These are phyloP conservation scores for Schizopygopsis pylzovi DNA, from an alignment of 2,797 vertebrate species.

Conservation along the genomic window DNA sequence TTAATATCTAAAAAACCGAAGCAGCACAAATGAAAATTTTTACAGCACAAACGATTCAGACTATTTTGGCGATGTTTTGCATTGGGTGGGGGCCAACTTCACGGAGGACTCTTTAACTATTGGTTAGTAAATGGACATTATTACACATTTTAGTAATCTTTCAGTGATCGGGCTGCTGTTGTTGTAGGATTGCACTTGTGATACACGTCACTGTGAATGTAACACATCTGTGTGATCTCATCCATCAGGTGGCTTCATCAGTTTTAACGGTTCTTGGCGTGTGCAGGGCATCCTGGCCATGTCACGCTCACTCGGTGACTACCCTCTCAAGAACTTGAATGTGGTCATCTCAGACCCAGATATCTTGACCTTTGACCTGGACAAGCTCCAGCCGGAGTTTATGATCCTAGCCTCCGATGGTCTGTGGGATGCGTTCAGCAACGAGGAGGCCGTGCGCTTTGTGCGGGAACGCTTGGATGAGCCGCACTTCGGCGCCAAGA, in stretches of 20 bases:
- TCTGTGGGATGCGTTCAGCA: constrained; percentile 98
- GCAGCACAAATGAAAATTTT: no score
- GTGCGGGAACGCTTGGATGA: constrained; percentile 97
- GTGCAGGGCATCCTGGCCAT: constrained; percentile 98
- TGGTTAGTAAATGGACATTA: not conserved
- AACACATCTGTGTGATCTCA: not conserved
- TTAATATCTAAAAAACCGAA: no score
- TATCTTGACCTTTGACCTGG: constrained; percentile 95
- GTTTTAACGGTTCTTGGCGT: constrained; percentile 98
- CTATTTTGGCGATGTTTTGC: no score
- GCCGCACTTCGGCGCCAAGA: constrained; percentile 97
- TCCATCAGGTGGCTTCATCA: constrained; percentile 93
- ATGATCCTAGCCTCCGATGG: constrained; percentile 98
- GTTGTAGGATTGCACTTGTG: not conserved
- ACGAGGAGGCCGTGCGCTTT: constrained; percentile 95
- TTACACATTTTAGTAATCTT: not conserved
- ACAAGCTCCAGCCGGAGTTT: constrained; percentile 98
- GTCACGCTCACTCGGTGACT: constrained; percentile 97
- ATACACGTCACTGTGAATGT: not conserved
- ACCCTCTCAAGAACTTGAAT: constrained; percentile 96
- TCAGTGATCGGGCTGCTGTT: not conserved
- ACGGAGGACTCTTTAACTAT: not conserved
- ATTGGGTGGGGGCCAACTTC: no score
- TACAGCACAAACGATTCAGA: no score
- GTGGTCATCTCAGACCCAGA: constrained; percentile 97